These are phyloP conservation scores for Eurosta solidaginis DNA, from an alignment of 1,140 invertebrate species.

Conservation along the genomic window DNA sequence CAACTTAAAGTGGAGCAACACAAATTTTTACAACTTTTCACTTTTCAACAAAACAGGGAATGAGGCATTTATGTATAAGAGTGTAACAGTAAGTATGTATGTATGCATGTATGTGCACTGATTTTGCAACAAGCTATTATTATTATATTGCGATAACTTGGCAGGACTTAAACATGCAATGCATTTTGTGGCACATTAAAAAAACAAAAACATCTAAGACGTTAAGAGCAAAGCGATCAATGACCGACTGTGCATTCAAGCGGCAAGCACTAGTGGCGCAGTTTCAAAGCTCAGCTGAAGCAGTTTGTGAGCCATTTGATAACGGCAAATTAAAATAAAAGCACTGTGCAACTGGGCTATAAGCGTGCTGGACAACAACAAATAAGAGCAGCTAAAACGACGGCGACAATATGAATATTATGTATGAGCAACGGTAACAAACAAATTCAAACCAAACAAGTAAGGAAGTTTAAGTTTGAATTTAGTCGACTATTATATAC, in stretches of 20 bases:
- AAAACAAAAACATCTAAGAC: background rate
- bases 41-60: background rate
- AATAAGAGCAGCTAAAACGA: background rate
- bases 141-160: conserved; percentile 13
- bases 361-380: background rate
- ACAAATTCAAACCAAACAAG: too few relatives aligned
- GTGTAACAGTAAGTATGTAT: background rate
- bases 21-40: conserved; percentile 8
- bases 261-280: background rate
- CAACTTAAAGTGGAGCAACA: background rate
- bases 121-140: background rate
- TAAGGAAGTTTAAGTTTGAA: too few relatives aligned
- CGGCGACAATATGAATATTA: background rate
- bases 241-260: too few relatives aligned
- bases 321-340: conserved; percentile 26
- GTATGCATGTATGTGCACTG: background rate
- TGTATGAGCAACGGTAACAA: background rate
- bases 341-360: conserved; percentile 15
- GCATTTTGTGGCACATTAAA: background rate
- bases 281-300: background rate
- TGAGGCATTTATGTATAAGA: background rate
- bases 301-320: background rate
- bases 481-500: too few relatives aligned
- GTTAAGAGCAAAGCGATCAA: background rate
- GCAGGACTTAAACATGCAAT: background rate